phyloP scores from a whole-genome alignment of 2,888 invertebrate genomes.

The Agonopterix alstromeriana region DNA sequence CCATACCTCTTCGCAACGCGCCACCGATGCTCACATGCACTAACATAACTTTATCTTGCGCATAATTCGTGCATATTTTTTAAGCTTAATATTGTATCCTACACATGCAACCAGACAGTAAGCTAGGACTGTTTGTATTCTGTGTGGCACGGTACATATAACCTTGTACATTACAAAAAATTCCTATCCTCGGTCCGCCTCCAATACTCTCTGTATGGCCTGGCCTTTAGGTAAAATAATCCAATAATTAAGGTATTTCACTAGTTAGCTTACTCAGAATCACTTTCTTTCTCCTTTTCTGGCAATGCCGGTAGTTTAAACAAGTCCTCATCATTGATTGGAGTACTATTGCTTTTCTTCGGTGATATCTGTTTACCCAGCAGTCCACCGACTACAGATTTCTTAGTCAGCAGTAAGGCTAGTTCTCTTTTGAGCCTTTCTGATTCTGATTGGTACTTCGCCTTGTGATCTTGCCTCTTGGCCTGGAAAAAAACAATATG shows the following conservation, averaged over 20 bases:
- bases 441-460: constrained; percentile 82
- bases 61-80: not conserved
- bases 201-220: too few relatives aligned
- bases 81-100: too few relatives aligned
- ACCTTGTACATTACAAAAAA: too few relatives aligned
- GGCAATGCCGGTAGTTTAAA: constrained; percentile 79
- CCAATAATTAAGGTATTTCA: not conserved
- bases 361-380: constrained; percentile 75
- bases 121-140: too few relatives aligned
- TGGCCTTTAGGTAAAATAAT: not conserved
- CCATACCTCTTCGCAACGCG: too few relatives aligned
- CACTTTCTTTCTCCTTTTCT: constrained; percentile 42
- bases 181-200: too few relatives aligned
- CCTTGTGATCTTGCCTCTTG: constrained; percentile 84
- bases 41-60: not conserved
- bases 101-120: too few relatives aligned
- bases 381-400: constrained; percentile 84
- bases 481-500: constrained; percentile 68
- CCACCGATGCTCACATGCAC: too few relatives aligned
- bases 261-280: constrained; percentile 61
- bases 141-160: too few relatives aligned
- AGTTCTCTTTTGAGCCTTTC: constrained; percentile 85
- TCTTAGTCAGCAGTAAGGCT: constrained; percentile 84
- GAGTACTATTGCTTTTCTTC: constrained; percentile 37
- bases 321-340: constrained; percentile 72